Base-by-base conservation (phyloP, 1,140 invertebrate species). In the Spodoptera frugiperda region DNA sequence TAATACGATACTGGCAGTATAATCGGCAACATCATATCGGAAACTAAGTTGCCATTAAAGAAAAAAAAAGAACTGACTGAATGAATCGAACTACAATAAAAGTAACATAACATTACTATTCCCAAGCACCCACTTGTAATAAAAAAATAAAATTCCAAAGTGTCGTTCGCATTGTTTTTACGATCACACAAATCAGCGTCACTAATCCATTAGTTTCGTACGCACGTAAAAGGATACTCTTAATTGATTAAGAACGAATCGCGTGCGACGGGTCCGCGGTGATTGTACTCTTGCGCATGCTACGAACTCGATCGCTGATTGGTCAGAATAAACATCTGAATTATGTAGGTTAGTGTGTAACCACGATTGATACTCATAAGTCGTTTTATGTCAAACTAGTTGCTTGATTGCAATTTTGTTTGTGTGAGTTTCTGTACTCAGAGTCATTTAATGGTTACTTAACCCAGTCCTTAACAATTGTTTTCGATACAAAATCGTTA, bases 271-370 rank as follows among this genome's bases (percentile, higher is more conserved):
- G 33, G 39, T 10, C 10, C 70, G 33, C 55, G 19, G 70, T 59
- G 70, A 73, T 57, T 73, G 70, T 73, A 48, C 15, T 51, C 51
- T 39, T 15, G 70, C 55, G 70, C 70, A 59, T 44, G 55, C 55
- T 14, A 11, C 4, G 1, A 57, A 59, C 70, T 10, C 54, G 39
- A 33, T 3, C 70, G 3, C 54, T 59, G 54, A 73, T 73, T 73
- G 70, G 70, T 48, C 55, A 65, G 70, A 59, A 19, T 11, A 48
- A 25, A 59, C 54, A 46, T 48, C 39, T 61, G 54, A 73, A 48
- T 30, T 59, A 73, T 73, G 54, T 59, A 25, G 70, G 70, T 73
- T 73, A 73, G 70, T 59, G 48, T 73, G 70, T 73, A 48, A 59
- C 15, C 33, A 30, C 10, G 68, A 71, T 53, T 21, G 51, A 54